These are phyloP conservation scores for Copidosoma floridanum DNA, from an alignment of 1,140 invertebrate species.

Conservation along the genomic window DNA sequence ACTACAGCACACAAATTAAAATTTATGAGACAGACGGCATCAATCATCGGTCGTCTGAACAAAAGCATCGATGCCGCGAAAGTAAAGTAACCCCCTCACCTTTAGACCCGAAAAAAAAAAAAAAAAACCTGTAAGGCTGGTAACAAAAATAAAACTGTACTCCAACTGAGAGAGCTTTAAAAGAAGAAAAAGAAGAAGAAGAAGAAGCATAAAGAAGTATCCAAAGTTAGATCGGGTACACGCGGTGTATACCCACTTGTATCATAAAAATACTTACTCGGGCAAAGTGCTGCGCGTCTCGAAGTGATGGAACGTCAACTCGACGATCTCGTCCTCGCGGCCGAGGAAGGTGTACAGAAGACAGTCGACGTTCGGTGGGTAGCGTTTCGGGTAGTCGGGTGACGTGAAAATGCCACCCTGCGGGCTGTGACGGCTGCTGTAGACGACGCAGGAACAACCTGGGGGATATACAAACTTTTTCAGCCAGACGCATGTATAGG, in stretches of 20 bases:
- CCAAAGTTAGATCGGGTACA: neutral
- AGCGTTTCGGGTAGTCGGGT: slow-evolving; percentile 76
- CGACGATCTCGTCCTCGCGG: slow-evolving; percentile 74
- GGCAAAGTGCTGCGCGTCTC: slow-evolving; percentile 65
- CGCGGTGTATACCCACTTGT: neutral
- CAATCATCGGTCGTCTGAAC: neutral
- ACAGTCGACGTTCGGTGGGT: slow-evolving; percentile 74
- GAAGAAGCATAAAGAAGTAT: neutral
- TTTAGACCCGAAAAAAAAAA: neutral
- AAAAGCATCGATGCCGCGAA: neutral
- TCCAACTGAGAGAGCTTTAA: neutral
- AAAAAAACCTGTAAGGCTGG: too few species aligned
- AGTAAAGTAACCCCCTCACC: too few species aligned
- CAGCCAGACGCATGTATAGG: too few species aligned
- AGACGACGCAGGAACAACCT: slow-evolving; percentile 81
- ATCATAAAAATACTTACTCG: slow-evolving; percentile 60
- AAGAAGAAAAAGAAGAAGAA: neutral
- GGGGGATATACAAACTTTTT: slow-evolving; percentile 35
- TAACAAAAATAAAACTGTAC: too few species aligned
- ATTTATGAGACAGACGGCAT: slow-evolving; percentile 8
- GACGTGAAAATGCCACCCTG: slow-evolving; percentile 78
- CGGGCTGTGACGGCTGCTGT: slow-evolving; percentile 75
- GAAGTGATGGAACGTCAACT: slow-evolving; percentile 79
- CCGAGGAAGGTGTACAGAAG: slow-evolving; percentile 84
- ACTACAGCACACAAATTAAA: slow-evolving; percentile 13